Evolutionary conservation across 2,113 vertebrate species (phyloP).

Genomic region (Tinamus guttatus): DNA sequence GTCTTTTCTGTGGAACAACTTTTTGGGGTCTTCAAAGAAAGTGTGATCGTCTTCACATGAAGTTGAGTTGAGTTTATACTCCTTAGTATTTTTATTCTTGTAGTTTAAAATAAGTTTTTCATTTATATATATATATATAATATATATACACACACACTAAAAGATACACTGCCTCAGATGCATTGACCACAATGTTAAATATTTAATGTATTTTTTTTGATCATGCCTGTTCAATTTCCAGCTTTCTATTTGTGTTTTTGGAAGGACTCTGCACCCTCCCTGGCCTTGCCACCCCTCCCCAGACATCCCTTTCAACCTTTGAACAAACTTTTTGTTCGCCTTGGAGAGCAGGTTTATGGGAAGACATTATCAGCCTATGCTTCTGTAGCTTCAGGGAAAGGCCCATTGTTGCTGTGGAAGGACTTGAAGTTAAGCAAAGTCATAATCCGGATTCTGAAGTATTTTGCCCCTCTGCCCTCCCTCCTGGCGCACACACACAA

Average conservation of each 20-base stretch:
- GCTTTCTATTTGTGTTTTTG: neutral
- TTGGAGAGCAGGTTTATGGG: slow-evolving; percentile 1
- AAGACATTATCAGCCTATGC: neutral
- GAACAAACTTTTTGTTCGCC: neutral
- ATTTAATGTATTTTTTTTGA: neutral
- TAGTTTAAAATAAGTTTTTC: neutral
- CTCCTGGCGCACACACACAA: too few relatives aligned
- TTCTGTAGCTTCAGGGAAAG: neutral
- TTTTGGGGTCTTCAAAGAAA: neutral
- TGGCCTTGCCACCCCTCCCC: too few relatives aligned
- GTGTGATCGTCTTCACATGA: neutral
- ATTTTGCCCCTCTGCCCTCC: too few relatives aligned
- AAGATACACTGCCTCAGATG: neutral
- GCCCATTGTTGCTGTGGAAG: neutral
- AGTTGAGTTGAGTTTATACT: neutral
- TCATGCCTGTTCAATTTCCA: neutral
- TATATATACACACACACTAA: neutral
- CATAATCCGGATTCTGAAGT: neutral
- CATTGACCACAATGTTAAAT: neutral
- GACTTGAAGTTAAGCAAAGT: neutral
- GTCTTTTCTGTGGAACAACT: neutral
- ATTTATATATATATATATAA: too few relatives aligned
- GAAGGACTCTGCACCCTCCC: too few relatives aligned
- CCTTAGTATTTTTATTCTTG: neutral
- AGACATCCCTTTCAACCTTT: neutral